phyloP scores from a whole-genome alignment of 2,797 vertebrate species.

The Simalia tracyae region DNA sequence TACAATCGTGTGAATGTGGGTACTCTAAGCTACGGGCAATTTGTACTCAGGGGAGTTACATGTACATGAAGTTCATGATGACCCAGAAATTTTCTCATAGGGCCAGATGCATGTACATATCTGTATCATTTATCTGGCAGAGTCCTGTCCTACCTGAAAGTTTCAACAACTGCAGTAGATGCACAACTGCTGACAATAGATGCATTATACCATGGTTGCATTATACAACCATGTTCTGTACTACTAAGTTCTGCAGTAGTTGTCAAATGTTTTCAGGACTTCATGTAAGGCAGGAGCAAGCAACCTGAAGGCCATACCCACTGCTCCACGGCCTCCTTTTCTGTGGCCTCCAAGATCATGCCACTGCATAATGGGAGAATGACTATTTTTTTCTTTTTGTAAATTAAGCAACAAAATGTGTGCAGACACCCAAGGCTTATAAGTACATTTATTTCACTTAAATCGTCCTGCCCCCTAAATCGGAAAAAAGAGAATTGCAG shows the following conservation, averaged over 20 bases:
- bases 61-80: not conserved
- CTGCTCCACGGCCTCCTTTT: not conserved
- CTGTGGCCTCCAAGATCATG: not conserved
- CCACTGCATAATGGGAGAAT: not conserved
- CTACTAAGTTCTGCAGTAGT: not conserved
- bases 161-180: not conserved
- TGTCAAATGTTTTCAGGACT: not conserved
- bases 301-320: not conserved
- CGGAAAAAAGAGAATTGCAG: not conserved
- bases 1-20: not conserved
- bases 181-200: not conserved
- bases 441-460: not conserved
- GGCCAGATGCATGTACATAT: no score
- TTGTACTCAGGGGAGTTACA: not conserved
- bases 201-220: not conserved
- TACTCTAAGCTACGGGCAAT: not conserved
- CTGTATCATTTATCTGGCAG: not conserved
- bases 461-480: not conserved
- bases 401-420: not conserved
- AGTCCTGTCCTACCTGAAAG: not conserved
- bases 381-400: not conserved
- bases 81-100: not conserved
- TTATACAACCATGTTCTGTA: not conserved
- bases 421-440: not conserved
- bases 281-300: not conserved